Evolutionary conservation across 2,797 vertebrate species (phyloP).

Genomic region (Myiotriccus ornatus): DNA sequence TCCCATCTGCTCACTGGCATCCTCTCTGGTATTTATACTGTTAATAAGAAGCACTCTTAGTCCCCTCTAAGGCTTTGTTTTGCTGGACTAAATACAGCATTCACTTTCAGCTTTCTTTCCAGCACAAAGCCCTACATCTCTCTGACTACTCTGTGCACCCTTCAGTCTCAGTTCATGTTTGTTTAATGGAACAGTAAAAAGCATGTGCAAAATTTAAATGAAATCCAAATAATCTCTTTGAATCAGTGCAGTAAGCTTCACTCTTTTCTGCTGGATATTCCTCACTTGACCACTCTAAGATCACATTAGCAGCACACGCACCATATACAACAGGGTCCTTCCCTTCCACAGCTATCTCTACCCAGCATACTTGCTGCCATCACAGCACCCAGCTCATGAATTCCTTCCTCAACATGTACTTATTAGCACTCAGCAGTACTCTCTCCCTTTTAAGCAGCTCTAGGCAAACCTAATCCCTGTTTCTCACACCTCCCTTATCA

Average conservation of each 20-base stretch:
- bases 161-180: background rate
- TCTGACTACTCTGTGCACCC: background rate
- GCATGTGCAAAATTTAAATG: background rate
- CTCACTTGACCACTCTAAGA: background rate
- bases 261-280: background rate
- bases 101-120: background rate
- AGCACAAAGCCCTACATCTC: background rate
- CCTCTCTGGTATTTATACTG: background rate
- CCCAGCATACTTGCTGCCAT: background rate
- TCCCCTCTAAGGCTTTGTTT: background rate
- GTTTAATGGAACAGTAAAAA: background rate
- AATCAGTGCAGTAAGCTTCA: background rate
- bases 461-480: background rate
- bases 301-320: background rate
- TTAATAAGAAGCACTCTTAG: background rate
- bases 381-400: background rate
- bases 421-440: background rate
- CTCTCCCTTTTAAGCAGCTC: background rate
- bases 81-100: background rate
- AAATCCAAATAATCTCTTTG: background rate
- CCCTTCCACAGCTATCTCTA: background rate
- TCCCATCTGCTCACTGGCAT: background rate
- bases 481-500: background rate
- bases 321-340: background rate
- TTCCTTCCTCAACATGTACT: background rate